Base-by-base conservation (phyloP, 2,888 invertebrate species). In the Ectobius pallidus region DNA sequence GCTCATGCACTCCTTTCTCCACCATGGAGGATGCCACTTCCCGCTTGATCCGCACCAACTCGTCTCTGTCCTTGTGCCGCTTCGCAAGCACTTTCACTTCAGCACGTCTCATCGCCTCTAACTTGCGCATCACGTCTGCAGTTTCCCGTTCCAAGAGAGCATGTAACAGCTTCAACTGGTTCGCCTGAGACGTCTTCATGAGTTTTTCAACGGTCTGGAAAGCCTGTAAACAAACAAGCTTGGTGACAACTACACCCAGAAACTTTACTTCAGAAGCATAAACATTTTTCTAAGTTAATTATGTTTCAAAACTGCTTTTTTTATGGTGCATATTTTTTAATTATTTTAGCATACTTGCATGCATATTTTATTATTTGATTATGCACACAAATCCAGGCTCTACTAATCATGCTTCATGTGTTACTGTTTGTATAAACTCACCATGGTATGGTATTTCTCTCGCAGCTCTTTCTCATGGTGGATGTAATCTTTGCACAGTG, bases 61-160 rank as follows among this genome's bases (percentile, higher is more conserved):
- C 97, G 78, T 94, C 96, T 79, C 96, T 93, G 83, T 97, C 96
- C 78, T 93, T 89, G 82, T 96, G 95, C 74, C 92, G 92, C 32
- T 85, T 85, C 55, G 83, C 81, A 42, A 86, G 79, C 25, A 79
- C 78, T 77, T 84, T 85, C 79, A 84, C 84, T 82, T 97, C 96
- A 78, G 93, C 94, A 77, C 95, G 90, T 75, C 95, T 90, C 73
- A 91, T 91, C 72, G 91, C 89, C 78, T 96, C 94, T 77, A 97
- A 84, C 80, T 91, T 90, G 79, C 92, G 90, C 88, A 95, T 90
- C 65, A 94, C 87, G 77, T 91, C 91, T 34, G 87, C 87, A 1
- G 90, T 91, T 78, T 92, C 91, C 75, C 90, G 87, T 77, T 93
- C 92, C 76, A 92, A 85, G 71, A 91, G 86, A 3, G 86, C 84